Percentiles rank a stretch among this genome's conserved stretches.
Conservation (phyloP, 2,888 invertebrate species). For the Chelonus formosanus region DNA sequence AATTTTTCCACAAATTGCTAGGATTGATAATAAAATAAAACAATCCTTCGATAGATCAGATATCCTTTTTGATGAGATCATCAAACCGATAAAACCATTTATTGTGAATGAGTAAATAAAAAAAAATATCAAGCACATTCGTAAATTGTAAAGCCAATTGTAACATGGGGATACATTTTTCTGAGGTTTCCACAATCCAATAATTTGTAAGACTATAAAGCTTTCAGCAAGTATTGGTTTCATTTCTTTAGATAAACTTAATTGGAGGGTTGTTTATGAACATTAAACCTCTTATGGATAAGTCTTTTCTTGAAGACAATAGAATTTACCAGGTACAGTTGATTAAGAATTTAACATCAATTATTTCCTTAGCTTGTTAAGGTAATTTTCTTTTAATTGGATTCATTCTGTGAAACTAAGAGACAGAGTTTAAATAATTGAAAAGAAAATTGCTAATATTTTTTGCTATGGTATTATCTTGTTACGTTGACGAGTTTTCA, state of each 20-base stretch:
- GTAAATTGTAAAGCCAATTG: slow-evolving; percentile 2
- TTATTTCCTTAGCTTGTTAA: too few species aligned
- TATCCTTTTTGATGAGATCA: background rate
- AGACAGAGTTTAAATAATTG: too few species aligned
- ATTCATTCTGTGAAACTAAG: too few species aligned
- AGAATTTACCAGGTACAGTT: too few species aligned
- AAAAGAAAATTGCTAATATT: too few species aligned
- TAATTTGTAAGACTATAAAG: slow-evolving; percentile 25
- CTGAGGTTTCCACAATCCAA: slow-evolving; percentile 26
- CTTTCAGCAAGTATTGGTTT: slow-evolving; percentile 49
- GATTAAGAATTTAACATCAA: too few species aligned
- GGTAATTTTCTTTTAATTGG: too few species aligned
- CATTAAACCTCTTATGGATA: too few species aligned
- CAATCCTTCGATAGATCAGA: slow-evolving; percentile 24
- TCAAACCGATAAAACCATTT: slow-evolving; percentile 21
- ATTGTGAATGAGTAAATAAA: slow-evolving; percentile 28
- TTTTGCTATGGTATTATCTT: too few species aligned
- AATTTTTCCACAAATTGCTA: slow-evolving; percentile 28
- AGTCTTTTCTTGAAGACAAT: too few species aligned
- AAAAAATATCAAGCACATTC: slow-evolving; percentile 17
- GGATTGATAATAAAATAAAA: slow-evolving; percentile 25
- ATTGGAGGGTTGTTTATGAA: too few species aligned
- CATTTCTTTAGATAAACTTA: slow-evolving; percentile 35
- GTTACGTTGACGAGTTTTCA: too few species aligned
- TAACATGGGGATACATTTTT: slow-evolving; percentile 12